Percentiles rank a stretch among this genome's conserved stretches.
Conservation (phyloP, 2,888 invertebrate genomes). For the Sminthurinus aureus region DNA sequence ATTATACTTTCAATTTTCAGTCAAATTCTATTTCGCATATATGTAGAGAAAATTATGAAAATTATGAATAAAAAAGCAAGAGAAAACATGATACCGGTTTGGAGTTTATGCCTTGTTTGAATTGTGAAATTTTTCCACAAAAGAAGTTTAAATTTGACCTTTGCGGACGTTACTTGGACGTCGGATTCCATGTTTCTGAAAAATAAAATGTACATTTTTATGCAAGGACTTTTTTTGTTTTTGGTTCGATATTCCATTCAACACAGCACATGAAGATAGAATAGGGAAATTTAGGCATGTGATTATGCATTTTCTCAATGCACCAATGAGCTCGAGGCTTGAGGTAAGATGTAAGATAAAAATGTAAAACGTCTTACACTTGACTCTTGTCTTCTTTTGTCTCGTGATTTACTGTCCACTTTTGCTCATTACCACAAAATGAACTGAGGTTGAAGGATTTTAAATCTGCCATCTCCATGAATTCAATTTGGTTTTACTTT, state of each 20-base stretch:
- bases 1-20: too few relatives aligned
- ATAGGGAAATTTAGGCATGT: not conserved
- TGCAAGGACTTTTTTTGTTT: not conserved
- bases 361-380: not conserved
- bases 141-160: constrained; percentile 67
- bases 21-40: too few relatives aligned
- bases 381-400: not conserved
- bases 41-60: too few relatives aligned
- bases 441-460: not conserved
- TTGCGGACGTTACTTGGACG: not conserved
- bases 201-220: not conserved
- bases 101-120: constrained; percentile 75
- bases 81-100: constrained; percentile 62
- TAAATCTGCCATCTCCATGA: constrained; percentile 1
- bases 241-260: not conserved
- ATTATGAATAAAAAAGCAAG: too few relatives aligned
- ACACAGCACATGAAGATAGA: not conserved
- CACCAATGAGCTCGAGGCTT: too few relatives aligned
- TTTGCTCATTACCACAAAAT: not conserved
- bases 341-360: too few relatives aligned
- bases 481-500: not conserved
- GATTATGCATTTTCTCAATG: not conserved
- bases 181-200: not conserved
- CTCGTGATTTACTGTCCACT: not conserved
- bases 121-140: constrained; percentile 82